A percentile compares a stretch with the other conserved stretches of the same genome.
Conservation (phyloP, 2,113 vertebrate genomes). For the Paratilapia polleni region DNA sequence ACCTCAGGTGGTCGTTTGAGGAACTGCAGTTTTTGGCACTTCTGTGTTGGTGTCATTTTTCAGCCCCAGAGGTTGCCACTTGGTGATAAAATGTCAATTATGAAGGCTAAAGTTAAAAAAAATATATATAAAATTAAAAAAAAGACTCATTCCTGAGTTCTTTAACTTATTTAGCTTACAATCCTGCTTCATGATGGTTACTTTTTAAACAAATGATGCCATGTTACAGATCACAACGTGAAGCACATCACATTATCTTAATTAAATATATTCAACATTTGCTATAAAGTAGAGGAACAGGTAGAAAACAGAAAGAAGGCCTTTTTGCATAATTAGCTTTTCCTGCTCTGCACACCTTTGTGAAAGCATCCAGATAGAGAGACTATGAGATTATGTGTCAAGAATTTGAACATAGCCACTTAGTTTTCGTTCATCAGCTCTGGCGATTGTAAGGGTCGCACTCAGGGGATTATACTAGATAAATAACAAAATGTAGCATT, state of each 20-base stretch:
- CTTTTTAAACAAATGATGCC: not conserved
- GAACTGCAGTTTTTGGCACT: not conserved
- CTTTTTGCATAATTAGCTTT: not conserved
- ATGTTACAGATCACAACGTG: not conserved
- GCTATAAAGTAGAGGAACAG: not conserved
- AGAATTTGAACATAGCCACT: not conserved
- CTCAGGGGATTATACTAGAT: slow-evolving; percentile 61
- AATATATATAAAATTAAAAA: too few relatives aligned
- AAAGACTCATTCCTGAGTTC: not conserved
- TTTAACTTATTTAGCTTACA: not conserved
- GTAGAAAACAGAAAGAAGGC: not conserved
- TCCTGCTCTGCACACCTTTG: not conserved
- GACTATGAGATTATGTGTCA: not conserved
- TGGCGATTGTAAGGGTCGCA: slow-evolving; percentile 41
- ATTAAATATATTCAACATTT: not conserved
- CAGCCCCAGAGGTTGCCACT: not conserved
- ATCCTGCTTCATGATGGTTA: not conserved
- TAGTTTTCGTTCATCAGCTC: slow-evolving; percentile 11
- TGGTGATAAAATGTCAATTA: not conserved
- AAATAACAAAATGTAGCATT: slow-evolving; percentile 48
- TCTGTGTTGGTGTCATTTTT: not conserved
- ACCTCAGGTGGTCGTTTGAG: not conserved
- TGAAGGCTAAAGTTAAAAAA: not conserved
- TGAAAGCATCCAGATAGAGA: slow-evolving; percentile 5
- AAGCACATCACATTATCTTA: not conserved